phyloP scores from a whole-genome alignment of 2,797 vertebrate genomes.

The Cephalopachus bancanus region DNA sequence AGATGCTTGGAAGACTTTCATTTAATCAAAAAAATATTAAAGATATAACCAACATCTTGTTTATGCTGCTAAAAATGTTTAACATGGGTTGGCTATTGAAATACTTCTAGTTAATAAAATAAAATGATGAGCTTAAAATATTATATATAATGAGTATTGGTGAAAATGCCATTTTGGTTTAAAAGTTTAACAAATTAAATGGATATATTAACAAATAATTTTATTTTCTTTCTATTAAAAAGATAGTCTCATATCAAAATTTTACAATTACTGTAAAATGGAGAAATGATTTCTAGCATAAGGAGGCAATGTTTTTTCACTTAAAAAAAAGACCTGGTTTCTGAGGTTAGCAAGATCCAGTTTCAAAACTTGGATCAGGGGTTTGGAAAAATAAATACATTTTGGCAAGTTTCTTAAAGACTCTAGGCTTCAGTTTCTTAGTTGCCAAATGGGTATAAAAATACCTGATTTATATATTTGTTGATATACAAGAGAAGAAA shows the following conservation, averaged over 20 bases:
- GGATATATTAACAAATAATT: background rate
- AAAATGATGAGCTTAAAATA: constrained; percentile 66
- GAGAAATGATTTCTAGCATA: background rate
- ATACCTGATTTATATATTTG: background rate
- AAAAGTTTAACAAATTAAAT: constrained; percentile 81
- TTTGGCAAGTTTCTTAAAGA: constrained; percentile 4
- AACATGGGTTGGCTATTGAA: constrained; percentile 60
- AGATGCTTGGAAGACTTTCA: constrained; percentile 57
- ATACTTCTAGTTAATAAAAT: constrained; percentile 77
- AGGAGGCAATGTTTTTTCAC: background rate
- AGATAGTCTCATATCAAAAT: background rate
- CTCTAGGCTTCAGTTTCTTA: background rate
- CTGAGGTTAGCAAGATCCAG: background rate
- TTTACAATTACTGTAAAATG: constrained; percentile 20
- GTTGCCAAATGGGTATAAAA: background rate
- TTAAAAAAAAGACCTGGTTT: background rate
- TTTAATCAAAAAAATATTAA: constrained; percentile 68
- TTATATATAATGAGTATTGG: constrained; percentile 67
- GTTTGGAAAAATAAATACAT: background rate
- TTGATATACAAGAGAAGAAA: background rate
- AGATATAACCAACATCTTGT: constrained; percentile 55
- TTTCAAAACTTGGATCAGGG: constrained; percentile 15
- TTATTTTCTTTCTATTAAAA: constrained; percentile 19
- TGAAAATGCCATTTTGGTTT: constrained; percentile 76
- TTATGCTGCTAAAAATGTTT: constrained; percentile 72